Conservation (phyloP, 2,797 vertebrate species). For the Enteromius radiatus region DNA sequence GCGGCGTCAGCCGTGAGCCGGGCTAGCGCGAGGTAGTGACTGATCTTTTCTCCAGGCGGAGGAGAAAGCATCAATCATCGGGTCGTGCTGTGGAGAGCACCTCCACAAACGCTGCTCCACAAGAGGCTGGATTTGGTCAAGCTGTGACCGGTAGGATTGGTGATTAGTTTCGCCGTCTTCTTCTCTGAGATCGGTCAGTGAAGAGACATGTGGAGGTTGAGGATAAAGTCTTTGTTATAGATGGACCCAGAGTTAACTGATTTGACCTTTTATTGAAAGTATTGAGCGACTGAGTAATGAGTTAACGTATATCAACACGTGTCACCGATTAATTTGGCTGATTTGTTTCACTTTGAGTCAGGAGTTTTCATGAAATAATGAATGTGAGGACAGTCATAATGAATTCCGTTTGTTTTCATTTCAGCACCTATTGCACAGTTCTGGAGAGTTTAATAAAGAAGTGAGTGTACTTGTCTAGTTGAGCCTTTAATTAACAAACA, state of each 20-base stretch:
- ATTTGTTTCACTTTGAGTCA: not conserved
- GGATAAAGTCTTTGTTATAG: not conserved
- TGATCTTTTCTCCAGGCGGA: conserved; percentile 28
- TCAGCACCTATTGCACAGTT: not conserved
- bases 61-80: conserved; percentile 54
- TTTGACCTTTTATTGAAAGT: conserved; percentile 31
- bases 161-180: conserved; percentile 17
- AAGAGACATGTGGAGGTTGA: not conserved
- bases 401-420: not conserved
- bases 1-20: conserved; percentile 10
- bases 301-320: not conserved
- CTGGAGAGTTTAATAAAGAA: not conserved
- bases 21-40: conserved; percentile 20
- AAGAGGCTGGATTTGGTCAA: conserved; percentile 40
- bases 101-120: conserved; percentile 29
- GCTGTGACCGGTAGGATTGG: conserved; percentile 30
- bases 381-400: not conserved
- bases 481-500: not conserved
- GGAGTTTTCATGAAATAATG: not conserved
- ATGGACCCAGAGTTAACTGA: not conserved
- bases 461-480: not conserved
- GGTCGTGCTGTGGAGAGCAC: conserved; percentile 52
- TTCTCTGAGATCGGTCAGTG: not conserved
- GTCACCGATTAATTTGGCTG: not conserved
- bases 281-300: conserved; percentile 11